phyloP scores from a whole-genome alignment of 92 coral and sea anemone genomes.

The Bergia puertoricense region DNA sequence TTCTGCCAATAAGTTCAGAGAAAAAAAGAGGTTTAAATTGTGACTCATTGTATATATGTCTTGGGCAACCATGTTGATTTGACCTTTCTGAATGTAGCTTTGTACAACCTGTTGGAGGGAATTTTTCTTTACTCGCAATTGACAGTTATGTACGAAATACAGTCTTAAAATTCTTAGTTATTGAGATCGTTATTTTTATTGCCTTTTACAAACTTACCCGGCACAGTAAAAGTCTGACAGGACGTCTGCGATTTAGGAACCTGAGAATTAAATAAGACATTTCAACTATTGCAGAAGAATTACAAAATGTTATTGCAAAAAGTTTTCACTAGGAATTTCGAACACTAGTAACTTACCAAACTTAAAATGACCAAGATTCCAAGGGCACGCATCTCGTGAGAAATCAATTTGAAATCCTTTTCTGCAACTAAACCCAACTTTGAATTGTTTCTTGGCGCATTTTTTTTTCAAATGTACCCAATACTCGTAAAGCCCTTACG shows the following conservation, averaged over 20 bases:
- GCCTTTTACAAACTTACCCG: neutral
- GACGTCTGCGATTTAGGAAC: neutral
- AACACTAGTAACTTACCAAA: neutral
- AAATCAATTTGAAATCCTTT: neutral
- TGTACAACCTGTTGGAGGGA: neutral
- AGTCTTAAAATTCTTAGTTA: neutral
- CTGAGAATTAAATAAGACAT: neutral
- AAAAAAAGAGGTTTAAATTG: too few relatives aligned
- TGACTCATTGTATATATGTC: too few relatives aligned
- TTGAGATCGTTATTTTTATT: too few relatives aligned
- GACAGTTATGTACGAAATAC: neutral
- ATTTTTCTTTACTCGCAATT: neutral
- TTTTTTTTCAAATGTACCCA: neutral
- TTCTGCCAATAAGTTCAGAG: neutral
- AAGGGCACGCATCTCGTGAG: neutral
- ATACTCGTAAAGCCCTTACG: neutral
- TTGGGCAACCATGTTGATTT: neutral
- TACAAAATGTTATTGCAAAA: neutral
- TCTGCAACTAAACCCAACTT: neutral
- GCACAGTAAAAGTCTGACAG: neutral
- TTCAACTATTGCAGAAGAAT: neutral
- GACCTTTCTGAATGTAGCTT: neutral
- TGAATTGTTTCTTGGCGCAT: neutral
- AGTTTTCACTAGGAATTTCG: neutral
- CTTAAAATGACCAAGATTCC: neutral